Conservation (phyloP, 2,113 vertebrate species). For the Oenanthe melanoleuca region DNA sequence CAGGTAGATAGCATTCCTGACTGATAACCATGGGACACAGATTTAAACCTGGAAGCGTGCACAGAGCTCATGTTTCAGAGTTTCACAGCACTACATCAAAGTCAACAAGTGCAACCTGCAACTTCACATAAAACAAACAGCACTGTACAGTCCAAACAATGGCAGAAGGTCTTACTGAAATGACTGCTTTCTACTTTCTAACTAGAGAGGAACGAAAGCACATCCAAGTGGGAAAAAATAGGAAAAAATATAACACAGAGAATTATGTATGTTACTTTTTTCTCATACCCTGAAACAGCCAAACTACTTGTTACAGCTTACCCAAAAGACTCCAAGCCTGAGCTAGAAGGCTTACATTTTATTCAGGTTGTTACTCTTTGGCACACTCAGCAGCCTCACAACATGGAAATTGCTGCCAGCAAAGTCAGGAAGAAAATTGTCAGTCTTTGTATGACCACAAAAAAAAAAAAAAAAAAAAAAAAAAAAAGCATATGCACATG, state of each 20-base stretch:
- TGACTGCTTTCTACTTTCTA: not conserved
- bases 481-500: not conserved
- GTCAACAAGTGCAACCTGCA: not conserved
- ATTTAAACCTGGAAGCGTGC: not conserved
- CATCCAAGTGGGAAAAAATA: not conserved
- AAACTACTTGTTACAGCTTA: not conserved
- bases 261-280: not conserved
- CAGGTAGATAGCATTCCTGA: not conserved
- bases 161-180: not conserved
- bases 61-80: accelerated
- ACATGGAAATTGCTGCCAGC: not conserved
- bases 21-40: not conserved
- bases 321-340: not conserved
- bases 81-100: not conserved
- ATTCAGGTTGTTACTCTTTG: not conserved
- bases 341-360: not conserved
- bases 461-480: not conserved
- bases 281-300: not conserved
- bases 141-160: not conserved
- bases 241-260: not conserved
- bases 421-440: not conserved
- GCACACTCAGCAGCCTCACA: not conserved
- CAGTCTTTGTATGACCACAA: not conserved
- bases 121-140: not conserved
- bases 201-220: not conserved